Base-by-base conservation (phyloP, 30 jellyfish, hydroid and myxozoan species). In the Aurelia aurita region DNA sequence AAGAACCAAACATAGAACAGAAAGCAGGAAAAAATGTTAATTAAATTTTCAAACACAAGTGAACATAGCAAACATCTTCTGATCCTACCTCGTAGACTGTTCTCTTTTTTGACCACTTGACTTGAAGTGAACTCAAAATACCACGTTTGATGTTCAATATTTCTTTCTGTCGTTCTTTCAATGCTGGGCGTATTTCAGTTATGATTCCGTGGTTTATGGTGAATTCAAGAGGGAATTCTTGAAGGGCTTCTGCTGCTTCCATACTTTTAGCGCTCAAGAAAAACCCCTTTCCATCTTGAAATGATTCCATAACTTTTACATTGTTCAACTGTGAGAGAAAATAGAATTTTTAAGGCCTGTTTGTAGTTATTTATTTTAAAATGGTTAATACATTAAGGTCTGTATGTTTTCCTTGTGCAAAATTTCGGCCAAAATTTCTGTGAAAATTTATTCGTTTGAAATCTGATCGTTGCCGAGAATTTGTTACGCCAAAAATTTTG, bases 121-220 rank as follows among this genome's bases (percentile, higher is more conserved):
- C 79, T 64, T 93, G 98, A 20, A 93, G 71, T 53, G 91, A 29
- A 72, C 98, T 93, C 87, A 93, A 51, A 19, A 93, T 87, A 8
- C 97, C 97, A 65, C 98, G 97, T 58, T 93, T 95, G 22, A 93
- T 70, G 66, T 93, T 93, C 73, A 93, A 77, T 9, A 93, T 74
- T 21, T 82, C 82, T 26, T 85, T 73, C 70, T 87, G 89, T n/a
- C 97, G 87, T 69, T 95, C 95, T 61, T 74, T 67, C 60, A 75
- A 51, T n/a, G 88, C 80, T 16, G 98, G 98, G 59, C 82, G 75
- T 18, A 93, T 62, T 11, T 87, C 90, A 3, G 75, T 81, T 11
- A 93, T 66, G 27, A 73, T 19, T 7, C 98, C 97, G 34, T 87
- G 35, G 68, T 78, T 76, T 59, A 93, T 81, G 18, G 27, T 69